Base-by-base conservation (phyloP, 2,113 vertebrate genomes). In the Cyprinodon tularosa region DNA sequence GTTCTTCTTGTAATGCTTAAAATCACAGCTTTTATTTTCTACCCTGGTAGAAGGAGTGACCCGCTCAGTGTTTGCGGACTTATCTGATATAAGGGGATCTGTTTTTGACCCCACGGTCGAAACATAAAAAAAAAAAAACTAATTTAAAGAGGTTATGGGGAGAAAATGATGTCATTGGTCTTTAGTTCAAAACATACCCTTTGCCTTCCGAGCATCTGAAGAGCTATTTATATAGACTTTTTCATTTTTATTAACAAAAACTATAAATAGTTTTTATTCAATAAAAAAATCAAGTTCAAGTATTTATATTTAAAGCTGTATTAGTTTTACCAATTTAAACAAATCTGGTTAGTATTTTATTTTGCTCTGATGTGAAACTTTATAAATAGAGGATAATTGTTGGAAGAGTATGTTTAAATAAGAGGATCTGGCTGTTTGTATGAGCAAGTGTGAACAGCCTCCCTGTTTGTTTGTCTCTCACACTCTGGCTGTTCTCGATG, bases 391-490 rank as follows among this genome's bases (percentile, higher is more conserved):
- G 29, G 29, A 29, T 29, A 29, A 1, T 53, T 17, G 48, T 50
- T 17, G 48, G 48, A 17, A 14, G 12, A 15, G 48, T 1, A 20
- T n/a, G 65, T 82, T 65, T n/a, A 80, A 80, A 76, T 80, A 81
- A 64, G 79, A 89, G 83, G 59, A 68, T 87, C 72, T 81, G 80
- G 48, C 67, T 75, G 65, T 76, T 68, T 62, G 80, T 84, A 69
- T 88, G 80, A 83, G 83, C 61, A 84, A 84, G 89, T 91, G 91
- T 93, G 87, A 92, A 88, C 82, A 75, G 88, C 71, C 83, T 90
- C 75, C 59, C 60, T 77, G 86, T 91, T 91, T 93, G 88, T 94
- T 91, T 92, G 88, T 90, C 84, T 81, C 90, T 91, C 87, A 89
- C 90, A 93, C 86, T 29, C 75, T 82, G 86, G 85, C 84, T 89